These are phyloP conservation scores for Chorisops tibialis DNA, from an alignment of 2,888 invertebrate species.

Conservation along the genomic window DNA sequence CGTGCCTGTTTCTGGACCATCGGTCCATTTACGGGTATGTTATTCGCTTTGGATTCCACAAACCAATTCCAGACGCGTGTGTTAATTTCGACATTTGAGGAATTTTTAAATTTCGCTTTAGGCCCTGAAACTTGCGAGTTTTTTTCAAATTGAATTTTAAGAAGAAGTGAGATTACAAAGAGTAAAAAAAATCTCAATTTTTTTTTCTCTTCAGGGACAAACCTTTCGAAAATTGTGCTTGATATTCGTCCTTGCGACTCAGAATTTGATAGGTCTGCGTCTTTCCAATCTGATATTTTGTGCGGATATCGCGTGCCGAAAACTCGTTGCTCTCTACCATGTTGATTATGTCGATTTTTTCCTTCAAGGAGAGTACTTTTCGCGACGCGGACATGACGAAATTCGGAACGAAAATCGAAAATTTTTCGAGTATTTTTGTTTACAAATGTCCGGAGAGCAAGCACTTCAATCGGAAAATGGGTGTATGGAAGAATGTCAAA, in stretches of 20 bases:
- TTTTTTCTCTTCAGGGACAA: neutral
- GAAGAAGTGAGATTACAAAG: too few relatives aligned
- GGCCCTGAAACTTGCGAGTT: conserved; percentile 10
- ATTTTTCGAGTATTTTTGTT: too few relatives aligned
- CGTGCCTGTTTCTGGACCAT: conserved; percentile 17
- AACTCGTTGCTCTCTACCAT: conserved; percentile 11
- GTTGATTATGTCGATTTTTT: conserved; percentile 17
- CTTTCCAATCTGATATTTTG: conserved; percentile 11
- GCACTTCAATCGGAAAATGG: too few relatives aligned
- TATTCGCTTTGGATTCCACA: conserved; percentile 18
- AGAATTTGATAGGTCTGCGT: conserved; percentile 14
- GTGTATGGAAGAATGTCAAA: too few relatives aligned
- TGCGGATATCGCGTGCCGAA: conserved; percentile 9
- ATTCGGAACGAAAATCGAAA: too few relatives aligned
- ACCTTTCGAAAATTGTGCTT: conserved; percentile 18
- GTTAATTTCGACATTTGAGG: conserved; percentile 17
- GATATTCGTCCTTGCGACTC: conserved; percentile 17
- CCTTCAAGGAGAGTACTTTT: conserved; percentile 5
- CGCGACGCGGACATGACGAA: conserved; percentile 13
- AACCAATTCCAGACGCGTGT: conserved; percentile 22
- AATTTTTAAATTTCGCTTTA: conserved; percentile 8
- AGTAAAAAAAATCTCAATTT: neutral
- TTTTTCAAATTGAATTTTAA: too few relatives aligned
- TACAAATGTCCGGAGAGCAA: too few relatives aligned
- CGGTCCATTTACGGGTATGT: conserved; percentile 16